Evolutionary conservation across 2,888 invertebrate genomes (phyloP).

Genomic region (Nemotelus nigrinus): DNA sequence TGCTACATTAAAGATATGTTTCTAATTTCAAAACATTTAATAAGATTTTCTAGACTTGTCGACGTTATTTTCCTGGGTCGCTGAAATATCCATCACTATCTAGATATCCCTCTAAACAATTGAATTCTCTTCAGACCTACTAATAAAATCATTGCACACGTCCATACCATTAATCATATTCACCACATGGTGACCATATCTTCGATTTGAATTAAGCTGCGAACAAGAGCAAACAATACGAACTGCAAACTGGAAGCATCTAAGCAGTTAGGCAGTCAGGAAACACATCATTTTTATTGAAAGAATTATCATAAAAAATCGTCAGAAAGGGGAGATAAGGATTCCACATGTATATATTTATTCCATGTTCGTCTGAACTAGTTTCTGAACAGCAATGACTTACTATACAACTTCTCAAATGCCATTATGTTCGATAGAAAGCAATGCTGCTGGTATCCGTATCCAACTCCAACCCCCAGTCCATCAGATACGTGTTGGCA

Average conservation of each 20-base stretch:
- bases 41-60: too few relatives aligned
- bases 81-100: too few relatives aligned
- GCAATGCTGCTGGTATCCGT: not conserved
- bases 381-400: too few relatives aligned
- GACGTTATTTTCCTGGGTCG: too few relatives aligned
- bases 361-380: not conserved
- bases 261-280: not conserved
- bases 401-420: not conserved
- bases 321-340: conserved; percentile 24
- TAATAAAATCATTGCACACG: conserved; percentile 5
- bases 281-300: conserved; percentile 40
- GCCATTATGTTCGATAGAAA: not conserved
- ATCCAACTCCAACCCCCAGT: conserved; percentile 5
- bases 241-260: not conserved
- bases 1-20: too few relatives aligned
- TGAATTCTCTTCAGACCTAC: not conserved
- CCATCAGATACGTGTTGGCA: conserved; percentile 24
- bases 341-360: not conserved
- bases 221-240: not conserved
- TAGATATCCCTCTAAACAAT: not conserved
- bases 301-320: conserved; percentile 42
- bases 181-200: conserved; percentile 24
- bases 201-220: not conserved
- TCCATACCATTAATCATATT: conserved; percentile 5
- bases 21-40: too few relatives aligned